Evolutionary conservation across 2,888 invertebrate genomes (phyloP).

Genomic region (Trachelus troglodyta): DNA sequence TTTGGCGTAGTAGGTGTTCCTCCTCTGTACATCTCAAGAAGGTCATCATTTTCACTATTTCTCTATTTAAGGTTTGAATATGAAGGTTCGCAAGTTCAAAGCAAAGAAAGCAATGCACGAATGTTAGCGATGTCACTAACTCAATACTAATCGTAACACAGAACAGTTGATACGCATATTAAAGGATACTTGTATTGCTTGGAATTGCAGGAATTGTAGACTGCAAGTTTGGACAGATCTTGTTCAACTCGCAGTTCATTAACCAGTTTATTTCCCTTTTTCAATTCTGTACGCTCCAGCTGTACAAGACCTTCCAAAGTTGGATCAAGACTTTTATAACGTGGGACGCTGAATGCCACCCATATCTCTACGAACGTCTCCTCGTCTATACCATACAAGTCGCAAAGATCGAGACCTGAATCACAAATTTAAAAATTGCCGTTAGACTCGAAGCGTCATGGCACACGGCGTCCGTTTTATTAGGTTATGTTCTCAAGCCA

Average conservation of each 20-base stretch:
- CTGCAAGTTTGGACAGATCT: slow-evolving; percentile 16
- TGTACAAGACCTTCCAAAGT: slow-evolving; percentile 43
- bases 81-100: neutral
- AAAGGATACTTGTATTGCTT: slow-evolving; percentile 46
- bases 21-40: slow-evolving; percentile 51
- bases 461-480: neutral
- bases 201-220: slow-evolving; percentile 2
- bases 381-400: slow-evolving; percentile 42
- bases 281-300: slow-evolving; percentile 39
- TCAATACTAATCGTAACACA: neutral
- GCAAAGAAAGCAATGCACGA: neutral
- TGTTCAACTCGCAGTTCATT: neutral
- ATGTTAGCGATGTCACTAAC: neutral
- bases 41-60: slow-evolving; percentile 33
- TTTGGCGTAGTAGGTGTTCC: slow-evolving; percentile 31
- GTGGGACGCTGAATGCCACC: slow-evolving; percentile 49
- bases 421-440: neutral
- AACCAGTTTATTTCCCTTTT: slow-evolving; percentile 18
- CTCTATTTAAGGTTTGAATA: neutral
- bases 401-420: slow-evolving; percentile 55
- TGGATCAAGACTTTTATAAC: slow-evolving; percentile 35
- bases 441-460: neutral
- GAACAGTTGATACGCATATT: slow-evolving; percentile 4
- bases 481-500: neutral
- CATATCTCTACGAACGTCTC: slow-evolving; percentile 55